A percentile compares a stretch with the other conserved stretches of the same genome.
Conservation (phyloP, 2,797 vertebrate genomes). For the Tokudaia tokunoshimensis region DNA sequence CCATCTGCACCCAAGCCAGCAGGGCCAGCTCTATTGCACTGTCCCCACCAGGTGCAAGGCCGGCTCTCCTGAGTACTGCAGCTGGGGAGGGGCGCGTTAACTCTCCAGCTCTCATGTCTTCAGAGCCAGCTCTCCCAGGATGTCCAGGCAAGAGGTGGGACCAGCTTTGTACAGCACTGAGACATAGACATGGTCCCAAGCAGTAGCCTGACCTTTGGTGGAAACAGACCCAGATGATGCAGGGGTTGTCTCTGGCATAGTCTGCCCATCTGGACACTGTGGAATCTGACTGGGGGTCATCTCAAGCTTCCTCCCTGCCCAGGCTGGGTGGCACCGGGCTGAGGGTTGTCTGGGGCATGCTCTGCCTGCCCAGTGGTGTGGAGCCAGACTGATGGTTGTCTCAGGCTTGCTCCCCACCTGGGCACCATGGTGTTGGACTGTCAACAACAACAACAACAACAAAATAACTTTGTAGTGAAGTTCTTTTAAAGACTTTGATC, state of each 20-base stretch:
- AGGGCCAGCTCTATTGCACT: neutral
- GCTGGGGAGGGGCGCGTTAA: neutral
- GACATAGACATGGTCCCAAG: neutral
- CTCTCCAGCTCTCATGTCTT: neutral
- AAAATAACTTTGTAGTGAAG: neutral
- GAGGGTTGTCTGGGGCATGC: neutral
- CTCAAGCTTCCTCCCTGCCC: neutral
- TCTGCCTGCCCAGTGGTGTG: neutral
- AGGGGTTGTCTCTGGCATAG: neutral
- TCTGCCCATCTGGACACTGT: neutral
- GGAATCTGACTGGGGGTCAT: neutral
- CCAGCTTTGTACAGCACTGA: neutral
- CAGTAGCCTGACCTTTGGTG: neutral
- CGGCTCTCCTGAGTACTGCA: too few species aligned
- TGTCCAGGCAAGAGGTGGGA: neutral
- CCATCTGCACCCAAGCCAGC: neutral
- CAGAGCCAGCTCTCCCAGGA: neutral
- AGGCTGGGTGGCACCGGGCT: neutral
- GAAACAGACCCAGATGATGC: neutral
- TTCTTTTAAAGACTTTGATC: constrained; percentile 25
- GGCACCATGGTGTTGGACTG: neutral
- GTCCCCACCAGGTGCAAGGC: neutral
- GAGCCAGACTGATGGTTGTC: neutral
- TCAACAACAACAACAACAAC: neutral
- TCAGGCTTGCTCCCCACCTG: neutral